Conservation (phyloP, 2,888 invertebrate species). For the Idaea dimidiata region DNA sequence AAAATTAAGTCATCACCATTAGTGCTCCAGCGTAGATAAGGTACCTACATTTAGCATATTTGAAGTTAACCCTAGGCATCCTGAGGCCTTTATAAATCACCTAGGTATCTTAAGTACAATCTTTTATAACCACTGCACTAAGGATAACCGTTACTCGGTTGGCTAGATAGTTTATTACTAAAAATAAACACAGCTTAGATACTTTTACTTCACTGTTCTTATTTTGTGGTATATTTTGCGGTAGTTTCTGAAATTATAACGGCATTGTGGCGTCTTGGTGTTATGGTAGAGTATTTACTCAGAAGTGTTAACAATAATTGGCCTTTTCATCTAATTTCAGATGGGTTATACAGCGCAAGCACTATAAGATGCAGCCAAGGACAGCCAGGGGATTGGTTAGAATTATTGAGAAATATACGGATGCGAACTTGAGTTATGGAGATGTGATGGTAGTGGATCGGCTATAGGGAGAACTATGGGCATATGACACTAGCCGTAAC, state of each 20-base stretch:
- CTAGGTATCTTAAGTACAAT: slow-evolving; percentile 43
- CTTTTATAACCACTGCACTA: slow-evolving; percentile 43
- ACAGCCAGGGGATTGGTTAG: no score
- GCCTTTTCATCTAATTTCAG: no score
- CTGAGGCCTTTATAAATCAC: slow-evolving; percentile 44
- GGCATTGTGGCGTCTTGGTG: not conserved
- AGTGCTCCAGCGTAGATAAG: slow-evolving; percentile 29
- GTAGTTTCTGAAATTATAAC: slow-evolving; percentile 4
- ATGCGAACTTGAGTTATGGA: no score
- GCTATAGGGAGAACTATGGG: no score
- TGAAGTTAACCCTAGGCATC: slow-evolving; percentile 35
- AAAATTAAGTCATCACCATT: slow-evolving; percentile 45
- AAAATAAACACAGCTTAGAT: slow-evolving; percentile 21
- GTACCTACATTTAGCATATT: slow-evolving; percentile 39
- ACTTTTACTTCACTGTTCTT: slow-evolving; percentile 14
- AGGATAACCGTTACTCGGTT: slow-evolving; percentile 31
- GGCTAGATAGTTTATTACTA: slow-evolving; percentile 19
- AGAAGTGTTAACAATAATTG: not conserved
- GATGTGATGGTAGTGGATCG: no score
- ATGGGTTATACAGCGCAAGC: no score
- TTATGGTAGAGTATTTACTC: not conserved
- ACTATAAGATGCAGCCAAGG: no score
- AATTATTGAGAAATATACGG: no score
- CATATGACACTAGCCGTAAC: no score
- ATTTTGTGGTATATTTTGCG: slow-evolving; percentile 9